These are phyloP conservation scores for Diphyllodes magnificus DNA, from an alignment of 2,113 vertebrate genomes.

Conservation along the genomic window DNA sequence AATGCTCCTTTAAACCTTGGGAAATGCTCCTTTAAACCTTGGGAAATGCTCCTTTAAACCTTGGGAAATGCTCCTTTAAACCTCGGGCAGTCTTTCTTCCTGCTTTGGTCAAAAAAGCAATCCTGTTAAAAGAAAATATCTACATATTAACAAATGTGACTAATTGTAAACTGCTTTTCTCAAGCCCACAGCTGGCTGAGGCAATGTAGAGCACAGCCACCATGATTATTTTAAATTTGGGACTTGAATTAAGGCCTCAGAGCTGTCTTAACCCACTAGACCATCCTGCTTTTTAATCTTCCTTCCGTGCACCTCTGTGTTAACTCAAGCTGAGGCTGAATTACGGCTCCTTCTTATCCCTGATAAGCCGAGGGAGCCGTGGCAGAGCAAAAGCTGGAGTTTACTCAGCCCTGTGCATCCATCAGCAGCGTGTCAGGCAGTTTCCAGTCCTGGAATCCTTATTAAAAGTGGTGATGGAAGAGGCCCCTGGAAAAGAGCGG, in stretches of 20 bases:
- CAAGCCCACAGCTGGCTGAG: background rate
- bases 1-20: background rate
- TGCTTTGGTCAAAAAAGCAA: background rate
- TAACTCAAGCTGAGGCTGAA: background rate
- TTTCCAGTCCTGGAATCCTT: slow-evolving; percentile 18
- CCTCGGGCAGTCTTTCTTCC: background rate
- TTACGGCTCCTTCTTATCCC: background rate
- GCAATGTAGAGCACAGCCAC: background rate
- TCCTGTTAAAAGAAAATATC: background rate
- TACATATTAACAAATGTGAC: background rate
- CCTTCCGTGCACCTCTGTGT: background rate
- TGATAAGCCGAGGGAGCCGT: background rate
- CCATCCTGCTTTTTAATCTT: background rate
- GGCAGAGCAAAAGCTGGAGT: background rate
- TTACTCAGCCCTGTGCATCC: background rate
- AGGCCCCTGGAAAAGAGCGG: background rate
- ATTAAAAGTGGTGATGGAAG: slow-evolving; percentile 14
- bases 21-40: background rate
- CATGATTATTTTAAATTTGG: background rate
- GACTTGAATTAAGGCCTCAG: background rate
- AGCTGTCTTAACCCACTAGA: background rate
- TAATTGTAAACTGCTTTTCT: background rate
- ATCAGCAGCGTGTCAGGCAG: slow-evolving; percentile 23
- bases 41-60: background rate
- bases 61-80: background rate